phyloP scores from a whole-genome alignment of 2,113 vertebrate genomes.

The Phaetusa simplex region DNA sequence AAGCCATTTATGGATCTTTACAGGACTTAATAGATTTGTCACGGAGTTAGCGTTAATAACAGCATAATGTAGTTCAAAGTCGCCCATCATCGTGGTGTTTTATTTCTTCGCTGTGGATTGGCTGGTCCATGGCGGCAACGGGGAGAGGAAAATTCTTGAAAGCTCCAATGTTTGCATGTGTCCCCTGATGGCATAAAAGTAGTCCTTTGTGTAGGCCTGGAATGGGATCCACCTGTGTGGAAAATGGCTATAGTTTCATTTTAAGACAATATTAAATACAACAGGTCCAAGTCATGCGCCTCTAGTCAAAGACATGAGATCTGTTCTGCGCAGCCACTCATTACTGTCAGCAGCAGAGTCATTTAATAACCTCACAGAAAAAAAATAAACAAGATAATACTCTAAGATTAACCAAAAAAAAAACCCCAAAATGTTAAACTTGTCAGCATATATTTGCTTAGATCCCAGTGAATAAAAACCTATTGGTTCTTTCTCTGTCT shows the following conservation, averaged over 20 bases:
- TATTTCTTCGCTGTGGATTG: not conserved
- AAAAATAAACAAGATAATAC: not conserved
- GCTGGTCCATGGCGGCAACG: not conserved
- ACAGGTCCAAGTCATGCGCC: not conserved
- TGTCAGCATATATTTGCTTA: not conserved
- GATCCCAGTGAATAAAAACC: not conserved
- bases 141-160: not conserved
- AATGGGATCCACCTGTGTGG: not conserved
- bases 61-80: not conserved
- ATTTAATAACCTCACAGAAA: not conserved
- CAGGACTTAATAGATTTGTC: not conserved
- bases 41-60: not conserved
- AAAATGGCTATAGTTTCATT: not conserved
- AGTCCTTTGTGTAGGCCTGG: not conserved
- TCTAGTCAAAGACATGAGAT: not conserved
- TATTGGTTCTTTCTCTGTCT: not conserved
- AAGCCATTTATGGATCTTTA: not conserved
- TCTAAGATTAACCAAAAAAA: not conserved
- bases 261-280: not conserved
- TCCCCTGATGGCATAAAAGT: not conserved
- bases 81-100: not conserved
- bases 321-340: not conserved
- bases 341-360: not conserved
- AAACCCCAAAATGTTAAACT: not conserved
- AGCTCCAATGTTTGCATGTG: accelerated